Base-by-base conservation (phyloP, 2,113 vertebrate species). In the Xerus inauris region DNA sequence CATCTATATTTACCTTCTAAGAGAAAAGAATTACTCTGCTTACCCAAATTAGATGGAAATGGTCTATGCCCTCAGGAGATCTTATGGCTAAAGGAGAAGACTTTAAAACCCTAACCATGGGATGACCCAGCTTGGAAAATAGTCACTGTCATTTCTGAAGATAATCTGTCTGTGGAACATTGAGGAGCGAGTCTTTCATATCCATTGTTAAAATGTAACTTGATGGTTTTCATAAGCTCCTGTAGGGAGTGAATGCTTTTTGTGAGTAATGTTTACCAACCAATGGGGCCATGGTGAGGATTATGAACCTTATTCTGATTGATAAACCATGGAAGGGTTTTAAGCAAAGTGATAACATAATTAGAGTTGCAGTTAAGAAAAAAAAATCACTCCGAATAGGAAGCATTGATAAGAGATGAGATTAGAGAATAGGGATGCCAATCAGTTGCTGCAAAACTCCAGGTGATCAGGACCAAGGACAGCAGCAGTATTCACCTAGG, bases 1-100 rank as follows among this genome's bases (percentile, higher is more conserved):
- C 5, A 71, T 62, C 73, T 97, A 76, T 87, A 93, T 86, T 92
- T 91, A 86, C 51, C 93, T 69, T 71, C 83, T 87, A 45, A 91
- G 82, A 80, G 69, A 79, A 76, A 64, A 87, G 49, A 89, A 80
- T 91, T 80, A 65, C 24, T 82, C 59, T 85, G 19, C 40, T 93
- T 81, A 40, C 71, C 69, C 8, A 26, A 95, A 91, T 64, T 49
- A 96, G 54, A 51, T 30, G 14, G 40, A n/a, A 72, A 22, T 17
- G 17, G 65, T 11, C 89, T 92, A 8, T 40, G 67, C 30, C 65
- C 54, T 89, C 64, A 59, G 64, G 49, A 86, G 69, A 88, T 30
- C 42, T 57, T 35, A 67, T 0, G 11, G n/a, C 83, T 82, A 17
- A 69, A 71, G 28, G n/a, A 86, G 32, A 82, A 47, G 67, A 84